Evolutionary conservation across 2,888 invertebrate genomes (phyloP), one percentile per base, ranked within the genome.

Genomic region (Protophormia terraenovae): DNA sequence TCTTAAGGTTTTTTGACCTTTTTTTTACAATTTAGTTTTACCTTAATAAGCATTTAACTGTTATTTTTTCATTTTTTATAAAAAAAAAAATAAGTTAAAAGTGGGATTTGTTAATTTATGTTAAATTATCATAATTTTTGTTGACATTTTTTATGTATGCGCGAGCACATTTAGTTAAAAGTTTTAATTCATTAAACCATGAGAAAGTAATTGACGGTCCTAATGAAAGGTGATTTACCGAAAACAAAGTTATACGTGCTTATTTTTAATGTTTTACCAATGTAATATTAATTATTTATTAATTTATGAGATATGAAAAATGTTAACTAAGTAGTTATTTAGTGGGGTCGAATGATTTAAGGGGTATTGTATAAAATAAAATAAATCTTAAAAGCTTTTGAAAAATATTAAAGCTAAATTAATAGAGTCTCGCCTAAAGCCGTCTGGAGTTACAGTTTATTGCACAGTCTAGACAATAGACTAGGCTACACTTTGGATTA

Each of bases 111-210:
- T 50, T 27, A 60, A 38, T 69, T 38, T 35, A 29, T 69, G 62
- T 53, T 41, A 75, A 79, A 73, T 78, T 78, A 83, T 78, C 73
- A 78, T 78, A 78, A 83, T 62, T 83, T 78, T 55, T 78, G 67
- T 83, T 83, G 72, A 78, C 72, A 83, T 66, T 67, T 83, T 67
- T 27, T 66, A 62, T 22, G 32, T 19, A 38, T 19, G 4, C 32
- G 35, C 27, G 55, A 32, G 5, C 35, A 67, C 22, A 47, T 50
- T 58, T 66, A 53, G 32, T 32, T 27, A 22, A 16, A 38, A 35
- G 29, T 35, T 27, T 14, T 69, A 29, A 27, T 58, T 24, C 16
- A 47, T 22, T 38, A 2, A 66, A 58, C 27, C 24, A n/a, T 58
- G 53, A 41, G 32, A 58, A 58, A 58, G 32, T 29, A 71, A 53